Base-by-base conservation (phyloP, 2,113 vertebrate genomes). In the Murina feae region DNA sequence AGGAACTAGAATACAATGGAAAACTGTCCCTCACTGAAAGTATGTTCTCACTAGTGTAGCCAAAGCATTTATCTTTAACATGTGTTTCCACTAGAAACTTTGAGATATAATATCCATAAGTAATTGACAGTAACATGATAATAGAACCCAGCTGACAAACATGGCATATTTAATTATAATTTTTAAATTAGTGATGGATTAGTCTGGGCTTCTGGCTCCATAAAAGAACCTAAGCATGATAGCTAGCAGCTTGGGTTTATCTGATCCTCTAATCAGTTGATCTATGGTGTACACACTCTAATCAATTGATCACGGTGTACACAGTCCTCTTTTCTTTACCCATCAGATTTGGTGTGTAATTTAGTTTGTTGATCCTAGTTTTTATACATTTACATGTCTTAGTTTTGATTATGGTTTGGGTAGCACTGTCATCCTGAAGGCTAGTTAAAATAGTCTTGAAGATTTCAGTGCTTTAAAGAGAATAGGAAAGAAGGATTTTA, bases 1-100 rank as follows among this genome's bases (percentile, higher is more conserved):
- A 95, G 74, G 89, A 97, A 98, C 96, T 96, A 76, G 90, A 95
- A 96, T 88, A 72, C 85, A 94, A 82, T 69, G 14, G 39, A 95
- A 88, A 86, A 90, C 17, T 80, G 32, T 86, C 35, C 5, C 20
- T 78, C 0, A 1, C 58, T 86, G 35, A 80, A 88, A 94, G 8
- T 65, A 79, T 42, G 21, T 6, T 78, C 66, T 95, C 32, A 35
- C 2, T 58, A 35, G 11, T n/a, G 30, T 21, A 51, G n/a, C 47
- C 16, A 30, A 86, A 89, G 35, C 17, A n/a, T 90, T 81, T 86
- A 49, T 88, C 60, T 85, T 92, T 47, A 55, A 51, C 55, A 3
- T 47, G 14, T 86, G 10, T 81, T 90, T 32, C 42, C 30, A 47
- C 7, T 37, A 69, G 39, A 14, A 89, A 39, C 80, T 75, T 39